These are phyloP conservation scores for Amphimedon queenslandica DNA, from an alignment of 37 sponge, comb jelly and placozoan species.

Conservation along the genomic window DNA sequence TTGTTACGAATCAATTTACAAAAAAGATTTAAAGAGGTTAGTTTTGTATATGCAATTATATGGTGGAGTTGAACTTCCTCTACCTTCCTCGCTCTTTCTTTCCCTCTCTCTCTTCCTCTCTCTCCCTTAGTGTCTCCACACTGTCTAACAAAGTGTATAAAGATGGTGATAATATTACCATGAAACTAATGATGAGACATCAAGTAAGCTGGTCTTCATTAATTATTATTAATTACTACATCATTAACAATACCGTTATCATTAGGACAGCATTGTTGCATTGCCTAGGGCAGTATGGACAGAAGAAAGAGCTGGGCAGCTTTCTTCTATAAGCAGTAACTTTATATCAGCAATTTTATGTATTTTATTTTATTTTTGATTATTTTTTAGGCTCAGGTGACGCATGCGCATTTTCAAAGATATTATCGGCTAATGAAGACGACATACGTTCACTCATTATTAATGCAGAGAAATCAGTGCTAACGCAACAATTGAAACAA, in stretches of 20 bases:
- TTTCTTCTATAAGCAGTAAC: too few species aligned
- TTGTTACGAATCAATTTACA: slow-evolving; percentile 73
- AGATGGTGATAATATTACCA: slow-evolving; percentile 64
- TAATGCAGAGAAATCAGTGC: slow-evolving; percentile 31
- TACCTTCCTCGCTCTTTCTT: too few species aligned
- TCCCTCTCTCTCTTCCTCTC: neutral
- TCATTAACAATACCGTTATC: too few species aligned
- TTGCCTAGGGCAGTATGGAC: slow-evolving; percentile 32
- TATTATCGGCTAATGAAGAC: slow-evolving; percentile 37
- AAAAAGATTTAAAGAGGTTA: slow-evolving; percentile 67
- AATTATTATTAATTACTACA: too few species aligned
- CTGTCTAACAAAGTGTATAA: slow-evolving; percentile 47
- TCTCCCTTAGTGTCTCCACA: slow-evolving; percentile 52
- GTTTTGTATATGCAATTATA: slow-evolving; percentile 1
- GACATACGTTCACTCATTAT: slow-evolving; percentile 38
- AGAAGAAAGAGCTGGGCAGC: slow-evolving; percentile 11
- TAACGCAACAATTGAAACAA: slow-evolving; percentile 25
- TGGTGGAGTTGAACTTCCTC: too few species aligned
- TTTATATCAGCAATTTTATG: too few species aligned
- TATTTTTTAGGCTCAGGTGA: too few species aligned
- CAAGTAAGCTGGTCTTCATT: slow-evolving; percentile 50
- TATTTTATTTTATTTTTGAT: too few species aligned
- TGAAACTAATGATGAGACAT: slow-evolving; percentile 69
- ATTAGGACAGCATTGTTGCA: slow-evolving; percentile 23
- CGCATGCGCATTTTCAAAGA: slow-evolving; percentile 71